phyloP scores from a whole-genome alignment of 1,140 invertebrate species.

The Rhagoletis pomonella region DNA sequence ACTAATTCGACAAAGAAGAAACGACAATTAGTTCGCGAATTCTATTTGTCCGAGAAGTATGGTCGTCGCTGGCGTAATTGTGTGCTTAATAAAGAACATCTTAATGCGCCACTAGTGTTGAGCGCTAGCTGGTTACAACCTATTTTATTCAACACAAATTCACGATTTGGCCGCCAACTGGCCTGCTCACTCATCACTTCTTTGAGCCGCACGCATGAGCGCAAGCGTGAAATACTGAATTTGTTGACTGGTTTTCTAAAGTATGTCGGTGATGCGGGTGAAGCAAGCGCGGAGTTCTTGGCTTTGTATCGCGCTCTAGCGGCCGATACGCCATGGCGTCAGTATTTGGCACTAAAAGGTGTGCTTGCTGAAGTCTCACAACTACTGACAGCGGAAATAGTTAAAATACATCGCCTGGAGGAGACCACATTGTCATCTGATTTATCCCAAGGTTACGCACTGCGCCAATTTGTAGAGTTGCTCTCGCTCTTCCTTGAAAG shows the following conservation, averaged over 20 bases:
- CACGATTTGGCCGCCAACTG: slow-evolving; percentile 89
- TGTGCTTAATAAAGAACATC: slow-evolving; percentile 65
- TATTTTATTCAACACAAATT: slow-evolving; percentile 93
- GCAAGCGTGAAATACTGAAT: slow-evolving; percentile 82
- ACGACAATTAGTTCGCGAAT: slow-evolving; percentile 75
- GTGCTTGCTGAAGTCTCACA: slow-evolving; percentile 89
- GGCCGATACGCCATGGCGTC: slow-evolving; percentile 90
- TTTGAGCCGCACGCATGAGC: slow-evolving; percentile 77
- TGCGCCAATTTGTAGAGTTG: slow-evolving; percentile 91
- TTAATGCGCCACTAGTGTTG: slow-evolving; percentile 65
- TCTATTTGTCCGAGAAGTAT: slow-evolving; percentile 88
- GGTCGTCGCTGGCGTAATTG: slow-evolving; percentile 77
- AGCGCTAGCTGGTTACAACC: slow-evolving; percentile 88
- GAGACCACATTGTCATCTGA: slow-evolving; percentile 95
- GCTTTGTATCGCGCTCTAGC: slow-evolving; percentile 90
- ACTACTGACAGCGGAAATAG: slow-evolving; percentile 91
- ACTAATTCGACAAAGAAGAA: slow-evolving; percentile 49
- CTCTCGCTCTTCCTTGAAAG: slow-evolving; percentile 89
- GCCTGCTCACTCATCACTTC: slow-evolving; percentile 92
- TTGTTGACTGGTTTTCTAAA: slow-evolving; percentile 91
- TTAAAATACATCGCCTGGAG: slow-evolving; percentile 88
- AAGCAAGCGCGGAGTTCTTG: slow-evolving; percentile 94
- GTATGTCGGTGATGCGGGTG: slow-evolving; percentile 88
- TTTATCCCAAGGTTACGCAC: slow-evolving; percentile 92
- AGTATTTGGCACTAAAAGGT: slow-evolving; percentile 91